phyloP scores from a whole-genome alignment of 2,888 invertebrate genomes.

The Drosophila peninsularis region DNA sequence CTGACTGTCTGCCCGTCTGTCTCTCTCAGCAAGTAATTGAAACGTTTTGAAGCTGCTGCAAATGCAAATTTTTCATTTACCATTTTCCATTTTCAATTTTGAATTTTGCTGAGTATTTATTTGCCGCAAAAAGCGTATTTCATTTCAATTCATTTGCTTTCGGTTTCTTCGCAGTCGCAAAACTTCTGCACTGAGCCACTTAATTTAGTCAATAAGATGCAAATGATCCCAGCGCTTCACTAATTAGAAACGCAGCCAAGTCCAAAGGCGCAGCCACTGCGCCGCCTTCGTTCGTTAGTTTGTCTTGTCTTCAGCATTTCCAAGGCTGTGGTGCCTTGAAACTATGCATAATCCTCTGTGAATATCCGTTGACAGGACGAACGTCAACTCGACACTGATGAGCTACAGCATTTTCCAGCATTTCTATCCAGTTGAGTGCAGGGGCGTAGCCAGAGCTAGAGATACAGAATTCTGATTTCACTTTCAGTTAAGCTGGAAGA shows the following conservation, averaged over 20 bases:
- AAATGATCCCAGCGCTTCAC: slow-evolving; percentile 58
- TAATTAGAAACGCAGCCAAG: slow-evolving; percentile 51
- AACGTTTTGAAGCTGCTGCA: slow-evolving; percentile 55
- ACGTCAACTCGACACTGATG: slow-evolving; percentile 53
- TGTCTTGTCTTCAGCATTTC: slow-evolving; percentile 42
- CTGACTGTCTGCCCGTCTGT: not conserved
- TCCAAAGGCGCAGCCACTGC: slow-evolving; percentile 5
- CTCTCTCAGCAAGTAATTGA: slow-evolving; percentile 58
- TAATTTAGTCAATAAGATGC: slow-evolving; percentile 81
- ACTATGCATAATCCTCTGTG: slow-evolving; percentile 55
- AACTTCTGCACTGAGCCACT: slow-evolving; percentile 59
- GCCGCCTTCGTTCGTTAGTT: slow-evolving; percentile 39
- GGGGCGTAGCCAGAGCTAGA: slow-evolving; percentile 5
- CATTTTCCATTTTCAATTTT: slow-evolving; percentile 67
- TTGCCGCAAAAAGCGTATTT: slow-evolving; percentile 25
- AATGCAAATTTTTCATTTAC: slow-evolving; percentile 62
- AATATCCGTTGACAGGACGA: slow-evolving; percentile 41
- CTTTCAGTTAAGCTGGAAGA: not conserved
- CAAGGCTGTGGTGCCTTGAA: slow-evolving; percentile 55
- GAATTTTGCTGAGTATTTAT: slow-evolving; percentile 11
- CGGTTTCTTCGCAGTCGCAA: slow-evolving; percentile 38
- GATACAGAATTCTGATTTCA: not conserved
- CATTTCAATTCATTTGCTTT: slow-evolving; percentile 59
- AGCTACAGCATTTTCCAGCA: slow-evolving; percentile 54
- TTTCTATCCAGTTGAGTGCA: slow-evolving; percentile 26